Percentiles rank a stretch among this genome's conserved stretches.
phyloP scores from a whole-genome alignment of 2,113 vertebrate species.

The Orthonyx spaldingii region DNA sequence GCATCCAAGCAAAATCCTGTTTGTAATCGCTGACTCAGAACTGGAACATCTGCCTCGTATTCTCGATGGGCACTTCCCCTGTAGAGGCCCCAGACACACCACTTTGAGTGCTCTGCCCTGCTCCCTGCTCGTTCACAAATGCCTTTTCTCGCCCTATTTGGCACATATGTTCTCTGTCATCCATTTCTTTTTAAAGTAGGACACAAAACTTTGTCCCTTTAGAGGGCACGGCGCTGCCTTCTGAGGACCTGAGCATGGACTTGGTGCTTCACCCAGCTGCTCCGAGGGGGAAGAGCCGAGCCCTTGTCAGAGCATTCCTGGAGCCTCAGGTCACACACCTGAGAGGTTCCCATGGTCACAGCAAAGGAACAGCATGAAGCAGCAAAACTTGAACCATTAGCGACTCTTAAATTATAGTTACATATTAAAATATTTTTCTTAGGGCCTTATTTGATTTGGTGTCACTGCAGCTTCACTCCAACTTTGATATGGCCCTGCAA shows the following conservation, averaged over 20 bases:
- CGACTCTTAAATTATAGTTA: neutral
- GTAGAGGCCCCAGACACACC: neutral
- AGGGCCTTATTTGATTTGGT: neutral
- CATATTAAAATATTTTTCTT: neutral
- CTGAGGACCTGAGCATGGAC: neutral
- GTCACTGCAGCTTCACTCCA: neutral
- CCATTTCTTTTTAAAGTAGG: neutral
- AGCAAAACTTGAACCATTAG: neutral
- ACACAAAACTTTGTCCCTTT: neutral
- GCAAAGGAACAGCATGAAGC: neutral
- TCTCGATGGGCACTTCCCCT: neutral
- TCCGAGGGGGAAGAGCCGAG: fast-evolving
- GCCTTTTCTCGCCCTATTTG: neutral
- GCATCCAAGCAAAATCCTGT: constrained; percentile 5
- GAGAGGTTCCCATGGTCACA: neutral
- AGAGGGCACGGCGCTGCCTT: neutral
- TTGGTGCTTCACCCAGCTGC: neutral
- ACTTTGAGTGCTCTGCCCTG: neutral
- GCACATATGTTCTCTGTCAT: neutral
- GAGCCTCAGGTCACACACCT: neutral
- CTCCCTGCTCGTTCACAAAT: neutral
- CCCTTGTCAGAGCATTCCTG: neutral
- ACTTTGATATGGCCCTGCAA: neutral
- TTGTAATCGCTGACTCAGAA: constrained; percentile 39
- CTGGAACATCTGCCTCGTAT: constrained; percentile 10